These are phyloP conservation scores for Epinotia demarniana DNA, from an alignment of 2,888 invertebrate species.

Conservation along the genomic window DNA sequence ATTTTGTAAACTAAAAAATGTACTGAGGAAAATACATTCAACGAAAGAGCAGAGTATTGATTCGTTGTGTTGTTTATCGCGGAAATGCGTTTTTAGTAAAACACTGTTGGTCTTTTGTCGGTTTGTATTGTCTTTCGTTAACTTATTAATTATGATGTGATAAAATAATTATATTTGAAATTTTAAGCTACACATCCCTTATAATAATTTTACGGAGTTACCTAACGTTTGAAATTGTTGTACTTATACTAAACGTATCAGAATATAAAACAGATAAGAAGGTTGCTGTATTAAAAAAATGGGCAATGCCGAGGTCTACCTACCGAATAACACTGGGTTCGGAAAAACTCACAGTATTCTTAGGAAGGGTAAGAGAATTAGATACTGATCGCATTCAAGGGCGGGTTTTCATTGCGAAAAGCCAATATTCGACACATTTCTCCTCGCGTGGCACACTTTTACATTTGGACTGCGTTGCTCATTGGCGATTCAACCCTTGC, in stretches of 20 bases:
- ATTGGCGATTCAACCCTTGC: constrained; percentile 83
- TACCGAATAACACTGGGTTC: constrained; percentile 20
- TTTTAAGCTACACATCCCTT: too few relatives aligned
- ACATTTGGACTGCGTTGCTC: constrained; percentile 78
- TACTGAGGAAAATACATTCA: constrained; percentile 47
- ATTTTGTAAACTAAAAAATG: constrained; percentile 53
- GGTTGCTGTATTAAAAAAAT: constrained; percentile 15
- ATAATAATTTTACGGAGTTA: too few relatives aligned
- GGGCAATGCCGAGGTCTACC: constrained; percentile 36
- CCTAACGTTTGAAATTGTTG: too few relatives aligned
- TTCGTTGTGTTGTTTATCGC: constrained; percentile 18
- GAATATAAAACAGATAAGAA: neutral
- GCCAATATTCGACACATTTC: constrained; percentile 75
- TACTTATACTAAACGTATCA: too few relatives aligned
- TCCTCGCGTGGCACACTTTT: constrained; percentile 73
- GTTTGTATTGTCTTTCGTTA: neutral
- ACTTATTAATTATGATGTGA: neutral
- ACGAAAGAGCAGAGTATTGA: constrained; percentile 34
- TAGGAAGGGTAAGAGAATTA: constrained; percentile 66
- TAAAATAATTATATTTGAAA: neutral
- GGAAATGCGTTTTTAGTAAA: constrained; percentile 32
- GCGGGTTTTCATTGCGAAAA: constrained; percentile 71
- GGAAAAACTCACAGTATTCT: constrained; percentile 44
- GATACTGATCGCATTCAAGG: constrained; percentile 66
- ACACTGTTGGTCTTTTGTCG: neutral